A percentile compares a stretch with the other conserved stretches of the same genome.
Conservation (phyloP, 2,797 vertebrate genomes). For the Gallinago stenura region DNA sequence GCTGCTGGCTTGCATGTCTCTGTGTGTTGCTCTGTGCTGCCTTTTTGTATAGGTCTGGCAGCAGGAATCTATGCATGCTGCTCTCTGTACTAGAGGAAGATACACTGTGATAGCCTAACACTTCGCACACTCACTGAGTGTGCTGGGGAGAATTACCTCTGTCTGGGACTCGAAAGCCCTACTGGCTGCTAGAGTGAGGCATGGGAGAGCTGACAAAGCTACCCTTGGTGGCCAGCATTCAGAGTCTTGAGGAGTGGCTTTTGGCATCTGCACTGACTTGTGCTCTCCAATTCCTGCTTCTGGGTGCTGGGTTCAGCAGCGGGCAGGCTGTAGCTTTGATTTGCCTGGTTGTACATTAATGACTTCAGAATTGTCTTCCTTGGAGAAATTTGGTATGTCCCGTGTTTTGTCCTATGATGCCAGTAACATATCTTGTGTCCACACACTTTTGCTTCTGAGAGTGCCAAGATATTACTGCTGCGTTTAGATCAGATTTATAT, state of each 20-base stretch:
- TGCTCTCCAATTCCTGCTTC: neutral
- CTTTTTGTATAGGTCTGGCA: neutral
- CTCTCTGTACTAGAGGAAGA: neutral
- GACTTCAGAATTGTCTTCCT: neutral
- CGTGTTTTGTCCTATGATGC: neutral
- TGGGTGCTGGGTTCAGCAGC: neutral
- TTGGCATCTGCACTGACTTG: neutral
- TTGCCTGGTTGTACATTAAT: neutral
- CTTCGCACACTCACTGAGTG: neutral
- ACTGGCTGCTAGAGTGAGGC: neutral
- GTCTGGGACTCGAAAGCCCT: neutral
- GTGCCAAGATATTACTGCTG: neutral
- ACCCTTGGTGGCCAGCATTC: neutral
- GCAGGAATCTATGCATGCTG: neutral
- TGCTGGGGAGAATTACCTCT: neutral
- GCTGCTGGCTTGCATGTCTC: constrained; percentile 26
- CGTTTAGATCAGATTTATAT: neutral
- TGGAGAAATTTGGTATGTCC: neutral
- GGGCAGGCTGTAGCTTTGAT: neutral
- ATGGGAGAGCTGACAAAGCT: neutral
- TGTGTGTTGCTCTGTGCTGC: constrained; percentile 18
- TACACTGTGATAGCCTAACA: neutral
- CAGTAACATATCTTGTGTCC: neutral
- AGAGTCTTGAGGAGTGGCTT: neutral
- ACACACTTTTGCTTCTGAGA: neutral